Conservation (phyloP, 2,888 invertebrate genomes). For the Stegana nigrithorax region DNA sequence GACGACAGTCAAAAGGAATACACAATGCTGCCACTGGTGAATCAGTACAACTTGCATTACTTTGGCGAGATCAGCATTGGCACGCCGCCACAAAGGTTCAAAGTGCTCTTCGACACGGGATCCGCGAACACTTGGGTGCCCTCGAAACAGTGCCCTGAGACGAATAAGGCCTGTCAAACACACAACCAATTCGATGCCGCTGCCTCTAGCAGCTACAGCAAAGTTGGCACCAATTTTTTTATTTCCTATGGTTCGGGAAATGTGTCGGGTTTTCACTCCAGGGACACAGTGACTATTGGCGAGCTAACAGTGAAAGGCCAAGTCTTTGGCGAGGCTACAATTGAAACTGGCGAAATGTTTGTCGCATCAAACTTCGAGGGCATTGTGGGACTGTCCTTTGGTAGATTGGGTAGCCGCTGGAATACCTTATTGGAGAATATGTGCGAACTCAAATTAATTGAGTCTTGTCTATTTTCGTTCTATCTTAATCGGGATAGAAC, state of each 20-base stretch:
- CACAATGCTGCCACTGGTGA: slow-evolving; percentile 72
- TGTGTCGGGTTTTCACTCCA: slow-evolving; percentile 92
- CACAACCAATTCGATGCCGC: slow-evolving; percentile 93
- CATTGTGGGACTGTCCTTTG: slow-evolving; percentile 38
- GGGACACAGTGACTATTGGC: slow-evolving; percentile 81
- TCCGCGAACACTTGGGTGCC: slow-evolving; percentile 98
- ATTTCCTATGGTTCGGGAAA: slow-evolving; percentile 96
- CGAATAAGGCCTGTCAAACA: slow-evolving; percentile 70
- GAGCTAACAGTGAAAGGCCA: slow-evolving; percentile 78
- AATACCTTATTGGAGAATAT: slow-evolving; percentile 35
- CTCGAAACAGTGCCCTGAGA: slow-evolving; percentile 90
- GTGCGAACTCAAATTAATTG: slow-evolving; percentile 23
- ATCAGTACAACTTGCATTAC: slow-evolving; percentile 94
- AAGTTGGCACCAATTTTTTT: slow-evolving; percentile 88
- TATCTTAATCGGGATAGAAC: slow-evolving; percentile 26
- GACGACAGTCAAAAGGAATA: too few relatives aligned
- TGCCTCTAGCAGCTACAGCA: slow-evolving; percentile 81
- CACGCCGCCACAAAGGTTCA: slow-evolving; percentile 80
- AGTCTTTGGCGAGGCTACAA: slow-evolving; percentile 92
- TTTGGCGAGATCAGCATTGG: slow-evolving; percentile 95
- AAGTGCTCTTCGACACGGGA: slow-evolving; percentile 93
- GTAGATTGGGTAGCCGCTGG: slow-evolving; percentile 66
- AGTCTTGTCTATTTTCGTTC: slow-evolving; percentile 41
- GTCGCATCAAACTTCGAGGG: slow-evolving; percentile 37
- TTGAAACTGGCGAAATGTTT: slow-evolving; percentile 24